Conservation (phyloP, 2,113 vertebrate species). For the Xerus inauris region DNA sequence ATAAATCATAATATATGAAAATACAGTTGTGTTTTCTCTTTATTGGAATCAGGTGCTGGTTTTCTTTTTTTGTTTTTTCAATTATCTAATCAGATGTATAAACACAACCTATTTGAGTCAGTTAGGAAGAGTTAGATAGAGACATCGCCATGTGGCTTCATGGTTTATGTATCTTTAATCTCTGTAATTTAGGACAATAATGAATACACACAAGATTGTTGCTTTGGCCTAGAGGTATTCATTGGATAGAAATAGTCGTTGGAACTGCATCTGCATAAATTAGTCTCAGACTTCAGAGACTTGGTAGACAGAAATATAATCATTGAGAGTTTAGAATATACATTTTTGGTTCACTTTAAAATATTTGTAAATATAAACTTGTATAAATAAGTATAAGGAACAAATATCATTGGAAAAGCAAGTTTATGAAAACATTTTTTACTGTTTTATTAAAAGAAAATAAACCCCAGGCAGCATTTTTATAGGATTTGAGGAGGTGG, state of each 20-base stretch:
- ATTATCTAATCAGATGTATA: conserved; percentile 77
- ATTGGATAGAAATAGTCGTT: conserved; percentile 16
- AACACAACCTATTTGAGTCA: conserved; percentile 73
- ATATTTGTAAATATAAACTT: conserved; percentile 42
- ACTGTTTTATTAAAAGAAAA: neutral
- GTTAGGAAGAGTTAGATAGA: conserved; percentile 55
- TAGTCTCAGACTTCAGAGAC: neutral
- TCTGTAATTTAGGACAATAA: conserved; percentile 73
- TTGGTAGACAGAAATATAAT: conserved; percentile 5
- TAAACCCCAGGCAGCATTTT: neutral
- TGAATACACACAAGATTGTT: conserved; percentile 57
- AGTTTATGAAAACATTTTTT: neutral
- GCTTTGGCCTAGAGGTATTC: conserved; percentile 47
- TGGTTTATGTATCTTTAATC: conserved; percentile 82
- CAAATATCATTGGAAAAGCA: neutral
- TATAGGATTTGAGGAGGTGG: neutral
- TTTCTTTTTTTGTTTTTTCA: neutral
- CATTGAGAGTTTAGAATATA: conserved; percentile 50
- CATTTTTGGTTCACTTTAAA: conserved; percentile 59
- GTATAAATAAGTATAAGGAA: neutral
- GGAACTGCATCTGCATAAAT: conserved; percentile 46
- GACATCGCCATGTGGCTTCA: conserved; percentile 64
- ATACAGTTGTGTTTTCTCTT: neutral
- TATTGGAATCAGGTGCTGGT: conserved; percentile 56
- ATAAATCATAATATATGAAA: conserved; percentile 11